A percentile compares a stretch with the other conserved stretches of the same genome.
phyloP scores from a whole-genome alignment of 2,888 invertebrate species.

The Eristalis intricaria region DNA sequence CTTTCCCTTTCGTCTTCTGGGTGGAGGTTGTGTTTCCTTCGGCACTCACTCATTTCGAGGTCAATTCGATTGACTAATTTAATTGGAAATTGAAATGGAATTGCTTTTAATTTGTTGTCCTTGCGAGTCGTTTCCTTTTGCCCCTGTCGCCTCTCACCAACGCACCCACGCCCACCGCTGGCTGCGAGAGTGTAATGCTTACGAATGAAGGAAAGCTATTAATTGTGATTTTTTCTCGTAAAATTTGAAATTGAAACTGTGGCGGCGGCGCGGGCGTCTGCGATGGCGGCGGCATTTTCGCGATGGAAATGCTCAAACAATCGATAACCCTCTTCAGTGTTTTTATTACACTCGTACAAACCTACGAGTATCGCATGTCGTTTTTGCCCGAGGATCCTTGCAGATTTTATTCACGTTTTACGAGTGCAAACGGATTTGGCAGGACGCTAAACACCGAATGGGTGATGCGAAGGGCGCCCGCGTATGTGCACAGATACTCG shows the following conservation, averaged over 20 bases:
- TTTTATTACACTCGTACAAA: not conserved
- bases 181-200: not conserved
- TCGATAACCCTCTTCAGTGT: conserved; percentile 30
- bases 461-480: not conserved
- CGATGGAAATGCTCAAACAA: conserved; percentile 28
- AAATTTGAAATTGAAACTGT: conserved; percentile 51
- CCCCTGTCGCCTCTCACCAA: not conserved
- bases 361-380: conserved; percentile 3
- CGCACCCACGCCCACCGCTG: not conserved
- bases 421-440: conserved; percentile 29
- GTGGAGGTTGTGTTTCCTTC: not conserved
- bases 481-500: not conserved
- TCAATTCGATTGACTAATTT: conserved; percentile 69
- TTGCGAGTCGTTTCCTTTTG: conserved; percentile 18
- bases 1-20: conserved; percentile 18
- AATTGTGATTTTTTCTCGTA: conserved; percentile 51
- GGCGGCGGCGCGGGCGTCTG: not conserved
- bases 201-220: conserved; percentile 27
- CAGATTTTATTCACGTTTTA: conserved; percentile 43
- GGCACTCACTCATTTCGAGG: conserved; percentile 59
- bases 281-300: not conserved
- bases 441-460: conserved; percentile 18
- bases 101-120: conserved; percentile 69
- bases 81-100: conserved; percentile 70
- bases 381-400: conserved; percentile 17